Conservation (phyloP, 2,888 invertebrate genomes). For the Augiades crinisus region DNA sequence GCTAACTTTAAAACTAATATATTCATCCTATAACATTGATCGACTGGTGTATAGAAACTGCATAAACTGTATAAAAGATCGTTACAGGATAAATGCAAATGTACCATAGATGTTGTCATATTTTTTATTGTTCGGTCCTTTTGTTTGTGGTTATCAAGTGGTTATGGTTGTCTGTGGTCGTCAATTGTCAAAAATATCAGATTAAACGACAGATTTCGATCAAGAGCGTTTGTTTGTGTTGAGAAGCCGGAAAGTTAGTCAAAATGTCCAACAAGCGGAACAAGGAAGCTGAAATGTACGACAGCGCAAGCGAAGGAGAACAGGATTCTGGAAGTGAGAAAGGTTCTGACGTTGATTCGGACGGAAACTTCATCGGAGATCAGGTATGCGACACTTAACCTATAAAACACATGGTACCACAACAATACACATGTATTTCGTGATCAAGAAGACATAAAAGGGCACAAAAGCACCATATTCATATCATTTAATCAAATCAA, state of each 20-base stretch:
- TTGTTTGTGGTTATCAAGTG: too few species aligned
- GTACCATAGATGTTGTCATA: too few species aligned
- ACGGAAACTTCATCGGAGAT: conserved; percentile 78
- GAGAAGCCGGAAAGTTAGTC: background rate
- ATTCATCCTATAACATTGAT: too few species aligned
- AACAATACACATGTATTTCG: conserved; percentile 1
- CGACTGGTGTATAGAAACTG: too few species aligned
- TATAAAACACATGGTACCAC: conserved; percentile 58
- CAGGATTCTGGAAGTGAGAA: conserved; percentile 61
- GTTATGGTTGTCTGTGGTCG: too few species aligned
- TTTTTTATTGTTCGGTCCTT: too few species aligned
- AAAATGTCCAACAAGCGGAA: conserved; percentile 73
- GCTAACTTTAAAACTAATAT: too few species aligned
- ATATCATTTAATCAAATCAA: background rate
- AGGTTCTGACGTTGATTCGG: conserved; percentile 73
- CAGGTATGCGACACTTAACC: conserved; percentile 72
- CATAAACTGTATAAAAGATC: too few species aligned
- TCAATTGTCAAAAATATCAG: too few species aligned
- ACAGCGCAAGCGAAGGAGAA: conserved; percentile 72
- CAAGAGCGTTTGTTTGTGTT: conserved; percentile 3
- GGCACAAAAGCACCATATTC: background rate
- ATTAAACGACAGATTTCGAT: too few species aligned
- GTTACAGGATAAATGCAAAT: too few species aligned
- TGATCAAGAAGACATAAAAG: background rate
- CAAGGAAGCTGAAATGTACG: conserved; percentile 59